Percentiles rank a stretch among this genome's conserved stretches.
Conservation (phyloP, 2,797 vertebrate genomes). For the Amblyopsis hoosieri region DNA sequence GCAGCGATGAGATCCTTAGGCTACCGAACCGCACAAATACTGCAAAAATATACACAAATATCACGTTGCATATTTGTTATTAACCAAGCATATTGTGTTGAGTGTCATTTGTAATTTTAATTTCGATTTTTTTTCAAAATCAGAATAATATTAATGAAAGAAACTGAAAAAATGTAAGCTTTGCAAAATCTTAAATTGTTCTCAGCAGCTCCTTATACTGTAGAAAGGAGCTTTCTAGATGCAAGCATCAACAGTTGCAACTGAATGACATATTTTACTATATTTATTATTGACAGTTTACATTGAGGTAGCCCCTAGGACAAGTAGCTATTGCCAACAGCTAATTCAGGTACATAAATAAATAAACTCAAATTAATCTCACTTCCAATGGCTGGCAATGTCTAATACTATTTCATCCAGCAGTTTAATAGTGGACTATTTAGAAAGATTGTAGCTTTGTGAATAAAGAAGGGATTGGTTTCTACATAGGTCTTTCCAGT, state of each 20-base stretch:
- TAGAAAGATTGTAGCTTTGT: constrained; percentile 58
- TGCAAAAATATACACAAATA: too few relatives aligned
- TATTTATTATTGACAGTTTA: constrained; percentile 25
- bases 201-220: not conserved
- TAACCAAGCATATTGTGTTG: too few relatives aligned
- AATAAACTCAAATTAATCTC: constrained; percentile 4
- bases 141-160: too few relatives aligned
- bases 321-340: too few relatives aligned
- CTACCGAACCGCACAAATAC: too few relatives aligned
- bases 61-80: too few relatives aligned
- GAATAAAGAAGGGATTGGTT: constrained; percentile 76
- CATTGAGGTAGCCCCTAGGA: constrained; percentile 13
- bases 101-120: too few relatives aligned
- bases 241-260: not conserved
- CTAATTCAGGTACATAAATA: too few relatives aligned
- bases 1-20: too few relatives aligned
- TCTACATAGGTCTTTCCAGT: constrained; percentile 69
- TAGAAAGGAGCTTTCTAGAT: not conserved
- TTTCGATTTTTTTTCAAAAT: too few relatives aligned
- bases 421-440: constrained; percentile 62
- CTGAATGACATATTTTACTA: constrained; percentile 8
- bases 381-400: constrained; percentile 37
- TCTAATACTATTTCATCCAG: constrained; percentile 61
- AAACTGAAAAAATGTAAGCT: too few relatives aligned
- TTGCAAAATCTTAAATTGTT: not conserved